Evolutionary conservation across 2,888 invertebrate species (phyloP), one percentile per base, ranked within the genome.

Genomic region (Scrobipalpa costella): DNA sequence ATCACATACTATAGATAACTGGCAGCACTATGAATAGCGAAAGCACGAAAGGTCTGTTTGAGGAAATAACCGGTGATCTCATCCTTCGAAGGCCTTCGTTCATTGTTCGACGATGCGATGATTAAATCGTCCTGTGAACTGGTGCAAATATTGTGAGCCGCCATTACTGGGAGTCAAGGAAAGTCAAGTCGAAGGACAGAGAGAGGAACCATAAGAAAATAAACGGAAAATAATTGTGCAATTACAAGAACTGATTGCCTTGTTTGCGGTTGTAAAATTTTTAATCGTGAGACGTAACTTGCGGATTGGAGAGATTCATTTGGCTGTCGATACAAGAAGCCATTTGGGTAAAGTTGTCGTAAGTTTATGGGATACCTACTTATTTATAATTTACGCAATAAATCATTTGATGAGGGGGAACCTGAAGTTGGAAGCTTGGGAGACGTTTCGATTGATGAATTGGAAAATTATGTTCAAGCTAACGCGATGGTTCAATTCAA

Each of bases 1-100:
- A 81, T 79, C 78, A 74, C 76, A 78, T 73, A 74, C 69, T 78
- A 76, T 71, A 78, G 73, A 76, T 75, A 73, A 74, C 72, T 75
- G 63, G 64, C 62, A 49, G 65, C 65, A 73, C 72, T 76, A 76
- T 57, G 57, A 63, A 65, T 65, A 65, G 21, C 38, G 21, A 27
- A 52, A 27, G 19, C 50, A 52, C 36, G 44, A 60, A 62, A 44
- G 52, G 55, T 52, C 44, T 47, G 17, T 17, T 40, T 34, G 33
- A 62, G 40, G 58, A 58, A 40, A 44, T 27, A 59, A 40, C 40
- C 13, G 52, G 33, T 61, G 52, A 61, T 52, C 34, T 52, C 60
- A 60, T 49, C 21, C 9, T 15, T 27, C 49, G 60, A 33, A 15
- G 49, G 49, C 44, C 59, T 44, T 44, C 59, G 13, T 40, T 44